Percentiles rank a stretch among this genome's conserved stretches.
phyloP scores from a whole-genome alignment of 2,113 vertebrate species.

The Paratilapia polleni region DNA sequence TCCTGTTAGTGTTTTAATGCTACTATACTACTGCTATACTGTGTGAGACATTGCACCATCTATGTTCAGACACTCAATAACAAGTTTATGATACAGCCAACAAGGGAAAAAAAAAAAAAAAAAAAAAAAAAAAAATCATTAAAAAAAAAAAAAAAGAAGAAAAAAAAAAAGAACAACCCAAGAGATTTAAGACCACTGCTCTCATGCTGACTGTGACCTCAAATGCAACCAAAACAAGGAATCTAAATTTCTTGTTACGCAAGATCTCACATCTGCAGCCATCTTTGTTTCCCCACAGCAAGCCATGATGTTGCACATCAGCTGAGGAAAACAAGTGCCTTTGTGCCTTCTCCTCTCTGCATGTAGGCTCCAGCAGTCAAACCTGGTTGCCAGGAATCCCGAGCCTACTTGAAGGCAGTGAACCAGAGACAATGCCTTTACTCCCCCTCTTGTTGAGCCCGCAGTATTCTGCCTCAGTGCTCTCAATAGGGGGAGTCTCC shows the following conservation, averaged over 20 bases:
- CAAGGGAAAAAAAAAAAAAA: neutral
- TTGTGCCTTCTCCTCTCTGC: constrained; percentile 53
- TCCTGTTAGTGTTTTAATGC: neutral
- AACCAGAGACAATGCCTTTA: constrained; percentile 75
- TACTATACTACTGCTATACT: neutral
- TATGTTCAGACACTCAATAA: neutral
- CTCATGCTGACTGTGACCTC: too few relatives aligned
- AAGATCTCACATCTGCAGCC: neutral
- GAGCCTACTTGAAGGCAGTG: constrained; percentile 59
- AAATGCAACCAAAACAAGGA: neutral
- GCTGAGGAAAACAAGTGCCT: constrained; percentile 63
- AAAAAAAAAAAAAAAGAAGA: too few relatives aligned
- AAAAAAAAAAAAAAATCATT: too few relatives aligned
- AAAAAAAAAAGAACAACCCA: too few relatives aligned
- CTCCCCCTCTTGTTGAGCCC: constrained; percentile 60
- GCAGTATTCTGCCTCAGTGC: constrained; percentile 66
- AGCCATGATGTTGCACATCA: constrained; percentile 59
- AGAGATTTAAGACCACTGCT: too few relatives aligned
- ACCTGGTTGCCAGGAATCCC: constrained; percentile 76
- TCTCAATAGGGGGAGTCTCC: constrained; percentile 39
- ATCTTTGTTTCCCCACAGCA: constrained; percentile 36
- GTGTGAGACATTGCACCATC: neutral
- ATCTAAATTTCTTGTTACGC: neutral
- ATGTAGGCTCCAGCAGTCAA: constrained; percentile 37
- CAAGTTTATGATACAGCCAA: neutral